Evolutionary conservation across 2,797 vertebrate species (phyloP).

Genomic region (Melanotaenia trifasciata): DNA sequence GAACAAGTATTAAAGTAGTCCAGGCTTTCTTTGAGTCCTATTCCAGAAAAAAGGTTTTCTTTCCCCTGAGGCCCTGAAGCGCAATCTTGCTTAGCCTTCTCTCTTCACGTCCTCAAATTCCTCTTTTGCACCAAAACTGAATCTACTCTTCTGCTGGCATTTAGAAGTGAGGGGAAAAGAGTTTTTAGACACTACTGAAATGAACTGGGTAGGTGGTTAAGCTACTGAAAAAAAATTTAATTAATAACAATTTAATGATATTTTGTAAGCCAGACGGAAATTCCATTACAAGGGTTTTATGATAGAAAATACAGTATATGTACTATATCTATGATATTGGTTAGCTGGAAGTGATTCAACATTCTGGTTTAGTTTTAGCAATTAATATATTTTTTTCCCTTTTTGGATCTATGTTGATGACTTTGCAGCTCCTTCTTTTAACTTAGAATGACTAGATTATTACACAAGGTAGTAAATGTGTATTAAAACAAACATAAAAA

Average conservation of each 20-base stretch:
- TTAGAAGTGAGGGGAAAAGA: constrained; percentile 21
- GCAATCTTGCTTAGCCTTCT: constrained; percentile 48
- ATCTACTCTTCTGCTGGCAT: constrained; percentile 47
- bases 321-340: not conserved
- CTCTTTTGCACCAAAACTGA: constrained; percentile 53
- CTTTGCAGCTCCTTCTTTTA: constrained; percentile 1
- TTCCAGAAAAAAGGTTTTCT: constrained; percentile 71
- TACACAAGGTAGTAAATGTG: not conserved
- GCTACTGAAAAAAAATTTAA: constrained; percentile 15
- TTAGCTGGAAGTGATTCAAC: constrained; percentile 41
- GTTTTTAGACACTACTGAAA: constrained; percentile 41
- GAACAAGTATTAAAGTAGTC: constrained; percentile 59
- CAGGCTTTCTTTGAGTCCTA: constrained; percentile 68
- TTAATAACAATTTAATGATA: not conserved
- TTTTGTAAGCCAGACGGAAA: not conserved
- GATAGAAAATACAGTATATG: constrained; percentile 23
- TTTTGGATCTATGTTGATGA: constrained; percentile 17
- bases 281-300: constrained; percentile 41
- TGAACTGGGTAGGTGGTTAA: constrained; percentile 21
- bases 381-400: constrained; percentile 22
- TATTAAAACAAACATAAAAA: not conserved
- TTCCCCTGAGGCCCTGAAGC: constrained; percentile 70
- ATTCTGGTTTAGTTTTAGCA: constrained; percentile 48
- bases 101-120: constrained; percentile 43
- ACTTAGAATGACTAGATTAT: constrained; percentile 8